A percentile compares a stretch with the other conserved stretches of the same genome.
These are phyloP conservation scores for Meteorus cinctellus DNA, from an alignment of 2,888 invertebrate genomes.

Conservation along the genomic window DNA sequence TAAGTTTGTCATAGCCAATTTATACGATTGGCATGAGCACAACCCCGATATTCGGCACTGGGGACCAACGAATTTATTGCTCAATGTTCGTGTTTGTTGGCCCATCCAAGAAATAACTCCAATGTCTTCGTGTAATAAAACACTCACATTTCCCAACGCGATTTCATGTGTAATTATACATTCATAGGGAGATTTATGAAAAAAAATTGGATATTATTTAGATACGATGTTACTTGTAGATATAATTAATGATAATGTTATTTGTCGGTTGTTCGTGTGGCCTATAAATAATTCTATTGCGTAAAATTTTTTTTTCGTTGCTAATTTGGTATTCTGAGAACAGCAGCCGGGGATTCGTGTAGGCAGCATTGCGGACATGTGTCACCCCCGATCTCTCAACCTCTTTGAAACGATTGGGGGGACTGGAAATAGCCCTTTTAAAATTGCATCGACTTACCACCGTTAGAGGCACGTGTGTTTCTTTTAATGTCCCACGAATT, in stretches of 20 bases:
- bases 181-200: not conserved
- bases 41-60: conserved; percentile 66
- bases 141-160: not conserved
- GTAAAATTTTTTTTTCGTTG: conserved; percentile 35
- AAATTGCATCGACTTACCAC: conserved; percentile 69
- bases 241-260: not conserved
- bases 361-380: conserved; percentile 69
- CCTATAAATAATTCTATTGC: conserved; percentile 52
- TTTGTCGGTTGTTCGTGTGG: conserved; percentile 47
- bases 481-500: conserved; percentile 70
- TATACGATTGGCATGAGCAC: conserved; percentile 69
- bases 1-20: conserved; percentile 73
- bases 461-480: conserved; percentile 72
- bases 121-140: conserved; percentile 35
- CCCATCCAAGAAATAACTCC: conserved; percentile 40
- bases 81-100: conserved; percentile 55
- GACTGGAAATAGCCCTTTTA: conserved; percentile 69
- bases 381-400: conserved; percentile 62
- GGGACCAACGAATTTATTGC: conserved; percentile 71
- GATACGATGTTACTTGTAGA: not conserved
- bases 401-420: conserved; percentile 54
- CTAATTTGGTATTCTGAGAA: conserved; percentile 67
- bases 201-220: conserved; percentile 1
- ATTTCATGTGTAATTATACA: not conserved
- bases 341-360: conserved; percentile 56